phyloP scores from a whole-genome alignment of 2,113 vertebrate species.

The Pampusana beccarii region DNA sequence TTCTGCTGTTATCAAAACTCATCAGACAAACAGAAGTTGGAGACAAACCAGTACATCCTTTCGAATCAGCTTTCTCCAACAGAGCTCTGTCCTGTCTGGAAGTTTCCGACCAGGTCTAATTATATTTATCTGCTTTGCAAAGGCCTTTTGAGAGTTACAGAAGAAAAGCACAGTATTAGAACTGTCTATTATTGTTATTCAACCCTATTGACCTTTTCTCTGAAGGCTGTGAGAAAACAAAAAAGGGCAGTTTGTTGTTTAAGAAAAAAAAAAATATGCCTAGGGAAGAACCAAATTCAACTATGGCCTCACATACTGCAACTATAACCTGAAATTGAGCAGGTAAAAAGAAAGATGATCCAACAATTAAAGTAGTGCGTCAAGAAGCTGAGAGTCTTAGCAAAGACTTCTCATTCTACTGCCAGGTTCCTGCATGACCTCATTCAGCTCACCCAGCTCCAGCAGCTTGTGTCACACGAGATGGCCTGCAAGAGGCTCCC shows the following conservation, averaged over 20 bases:
- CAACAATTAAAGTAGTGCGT: fast-evolving
- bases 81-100: background rate
- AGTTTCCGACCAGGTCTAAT: background rate
- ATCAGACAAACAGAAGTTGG: background rate
- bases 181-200: background rate
- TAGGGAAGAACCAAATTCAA: background rate
- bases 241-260: background rate
- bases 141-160: background rate
- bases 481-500: background rate
- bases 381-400: background rate
- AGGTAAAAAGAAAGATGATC: background rate
- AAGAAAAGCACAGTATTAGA: background rate
- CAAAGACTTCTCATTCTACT: background rate
- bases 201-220: background rate
- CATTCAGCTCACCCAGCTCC: background rate
- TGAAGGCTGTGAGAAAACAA: background rate
- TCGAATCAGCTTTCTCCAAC: background rate
- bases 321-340: background rate
- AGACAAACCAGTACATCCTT: background rate
- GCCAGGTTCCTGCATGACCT: fast-evolving
- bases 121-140: background rate
- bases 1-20: background rate
- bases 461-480: background rate
- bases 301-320: background rate
- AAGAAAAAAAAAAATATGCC: background rate